phyloP scores from a whole-genome alignment of 2,888 invertebrate genomes.

The Tenodera sinensis region DNA sequence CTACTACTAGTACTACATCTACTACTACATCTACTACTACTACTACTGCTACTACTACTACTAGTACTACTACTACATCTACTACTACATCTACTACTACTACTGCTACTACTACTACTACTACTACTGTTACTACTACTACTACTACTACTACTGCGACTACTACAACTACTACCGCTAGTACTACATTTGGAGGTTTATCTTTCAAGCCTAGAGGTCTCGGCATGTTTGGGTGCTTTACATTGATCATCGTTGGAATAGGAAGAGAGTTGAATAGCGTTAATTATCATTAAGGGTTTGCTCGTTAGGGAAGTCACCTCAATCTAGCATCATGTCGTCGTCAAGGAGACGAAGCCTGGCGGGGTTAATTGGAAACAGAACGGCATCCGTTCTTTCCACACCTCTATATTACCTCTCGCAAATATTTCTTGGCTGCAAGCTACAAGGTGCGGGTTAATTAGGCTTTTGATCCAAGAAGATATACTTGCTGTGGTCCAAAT shows the following conservation, averaged over 20 bases:
- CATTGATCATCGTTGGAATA: not conserved
- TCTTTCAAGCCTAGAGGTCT: not conserved
- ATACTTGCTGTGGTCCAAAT: too few relatives aligned
- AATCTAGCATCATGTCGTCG: not conserved
- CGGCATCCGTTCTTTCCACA: not conserved
- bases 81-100: too few relatives aligned
- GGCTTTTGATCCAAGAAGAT: too few relatives aligned
- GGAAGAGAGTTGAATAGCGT: not conserved
- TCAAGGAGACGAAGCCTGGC: not conserved
- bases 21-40: too few relatives aligned
- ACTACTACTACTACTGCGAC: too few relatives aligned
- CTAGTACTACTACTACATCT: too few relatives aligned
- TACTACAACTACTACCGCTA: too few relatives aligned
- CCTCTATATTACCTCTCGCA: not conserved
- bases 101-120: too few relatives aligned
- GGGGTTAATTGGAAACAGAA: not conserved
- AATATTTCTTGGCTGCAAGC: not conserved
- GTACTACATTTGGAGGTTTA: not conserved
- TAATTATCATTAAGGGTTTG: not conserved
- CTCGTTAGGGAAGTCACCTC: not conserved
- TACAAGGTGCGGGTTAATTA: too few relatives aligned
- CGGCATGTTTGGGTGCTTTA: not conserved
- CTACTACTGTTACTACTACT: too few relatives aligned
- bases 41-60: too few relatives aligned
- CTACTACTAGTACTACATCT: too few relatives aligned